A percentile compares a stretch with the other conserved stretches of the same genome.
Evolutionary conservation across 2,113 vertebrate species (phyloP).

Genomic region (Neopipo cinnamomea): DNA sequence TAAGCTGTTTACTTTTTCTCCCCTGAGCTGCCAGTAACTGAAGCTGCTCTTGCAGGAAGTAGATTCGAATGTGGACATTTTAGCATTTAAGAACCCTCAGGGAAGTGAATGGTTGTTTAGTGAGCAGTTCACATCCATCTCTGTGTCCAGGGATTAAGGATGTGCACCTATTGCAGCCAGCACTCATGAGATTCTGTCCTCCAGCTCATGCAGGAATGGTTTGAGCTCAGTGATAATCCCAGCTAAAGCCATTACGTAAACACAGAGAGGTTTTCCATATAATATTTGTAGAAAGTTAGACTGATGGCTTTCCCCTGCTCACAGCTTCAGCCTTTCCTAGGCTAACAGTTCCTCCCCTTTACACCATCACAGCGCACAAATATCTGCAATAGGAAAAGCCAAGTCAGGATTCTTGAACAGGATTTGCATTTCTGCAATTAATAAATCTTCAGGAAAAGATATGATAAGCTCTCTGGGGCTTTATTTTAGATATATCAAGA

Average conservation of each 20-base stretch:
- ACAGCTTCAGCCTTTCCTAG: neutral
- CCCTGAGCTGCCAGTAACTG: neutral
- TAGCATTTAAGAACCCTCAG: neutral
- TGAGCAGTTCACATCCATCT: neutral
- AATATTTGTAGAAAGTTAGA: neutral
- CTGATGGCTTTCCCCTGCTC: neutral
- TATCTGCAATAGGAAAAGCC: neutral
- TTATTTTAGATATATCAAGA: neutral
- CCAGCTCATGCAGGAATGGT: neutral
- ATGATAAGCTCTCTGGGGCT: neutral
- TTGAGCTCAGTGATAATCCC: neutral
- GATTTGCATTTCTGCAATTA: neutral
- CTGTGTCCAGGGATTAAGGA: neutral
- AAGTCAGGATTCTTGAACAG: neutral
- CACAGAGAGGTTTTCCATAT: neutral
- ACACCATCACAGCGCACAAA: neutral
- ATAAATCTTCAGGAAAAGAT: conserved; percentile 26
- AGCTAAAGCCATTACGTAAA: neutral
- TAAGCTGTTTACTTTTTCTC: neutral
- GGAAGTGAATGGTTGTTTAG: neutral
- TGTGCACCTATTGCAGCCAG: neutral
- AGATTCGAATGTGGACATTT: neutral
- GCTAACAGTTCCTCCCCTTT: neutral
- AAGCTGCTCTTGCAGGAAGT: neutral
- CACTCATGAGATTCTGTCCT: neutral